These are phyloP conservation scores for Platysteira castanea DNA, from an alignment of 2,113 vertebrate species.

Conservation along the genomic window DNA sequence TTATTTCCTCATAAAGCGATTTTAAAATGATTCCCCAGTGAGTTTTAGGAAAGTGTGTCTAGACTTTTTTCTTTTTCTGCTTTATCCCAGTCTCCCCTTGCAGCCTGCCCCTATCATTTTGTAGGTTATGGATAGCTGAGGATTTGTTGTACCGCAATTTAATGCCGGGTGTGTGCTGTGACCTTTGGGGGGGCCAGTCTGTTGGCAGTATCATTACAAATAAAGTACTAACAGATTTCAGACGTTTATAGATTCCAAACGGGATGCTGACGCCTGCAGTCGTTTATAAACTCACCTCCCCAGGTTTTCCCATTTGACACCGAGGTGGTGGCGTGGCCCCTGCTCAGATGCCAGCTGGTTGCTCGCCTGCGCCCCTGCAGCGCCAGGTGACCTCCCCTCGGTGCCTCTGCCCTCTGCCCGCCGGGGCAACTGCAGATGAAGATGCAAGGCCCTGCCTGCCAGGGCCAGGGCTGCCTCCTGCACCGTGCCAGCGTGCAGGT, in stretches of 20 bases:
- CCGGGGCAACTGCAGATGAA: not conserved
- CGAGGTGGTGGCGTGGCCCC: not conserved
- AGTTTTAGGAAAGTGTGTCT: constrained; percentile 75
- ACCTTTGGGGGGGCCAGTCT: constrained; percentile 63
- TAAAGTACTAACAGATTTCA: constrained; percentile 65
- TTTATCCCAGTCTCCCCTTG: constrained; percentile 53
- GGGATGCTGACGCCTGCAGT: not conserved
- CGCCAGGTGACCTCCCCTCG: not conserved
- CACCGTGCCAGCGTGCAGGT: rapidly evolving
- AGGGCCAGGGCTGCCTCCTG: not conserved
- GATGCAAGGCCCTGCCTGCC: not conserved
- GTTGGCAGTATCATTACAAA: constrained; percentile 66
- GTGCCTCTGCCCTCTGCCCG: not conserved
- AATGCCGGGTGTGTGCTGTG: constrained; percentile 63
- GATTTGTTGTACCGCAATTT: constrained; percentile 75
- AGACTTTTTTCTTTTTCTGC: constrained; percentile 69
- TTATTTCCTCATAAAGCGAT: constrained; percentile 77
- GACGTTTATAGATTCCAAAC: constrained; percentile 46
- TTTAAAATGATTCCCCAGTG: constrained; percentile 73
- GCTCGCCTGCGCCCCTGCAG: not conserved
- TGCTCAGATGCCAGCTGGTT: not conserved
- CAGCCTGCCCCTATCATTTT: constrained; percentile 61
- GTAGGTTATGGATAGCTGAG: constrained; percentile 70
- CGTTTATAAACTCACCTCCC: not conserved
- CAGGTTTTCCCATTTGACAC: not conserved